Evolutionary conservation across 2,113 vertebrate genomes (phyloP), one percentile per base, ranked within the genome.

Genomic region (Melanostigma gelatinosum): DNA sequence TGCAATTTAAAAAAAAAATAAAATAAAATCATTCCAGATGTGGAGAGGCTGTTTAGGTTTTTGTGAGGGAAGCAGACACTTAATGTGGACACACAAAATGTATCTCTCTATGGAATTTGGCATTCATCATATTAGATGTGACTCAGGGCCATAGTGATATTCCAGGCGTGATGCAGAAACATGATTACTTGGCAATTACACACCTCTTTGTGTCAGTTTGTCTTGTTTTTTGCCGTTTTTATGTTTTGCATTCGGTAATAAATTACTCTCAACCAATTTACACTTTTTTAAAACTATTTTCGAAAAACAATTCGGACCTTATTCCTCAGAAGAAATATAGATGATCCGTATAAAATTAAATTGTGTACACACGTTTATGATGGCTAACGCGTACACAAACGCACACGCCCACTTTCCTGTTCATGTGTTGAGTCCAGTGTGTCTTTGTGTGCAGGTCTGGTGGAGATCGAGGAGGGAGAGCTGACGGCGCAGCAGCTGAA

Each of bases 401-500:
- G n/a, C 38, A 48, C 50, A 46, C 55, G 24, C 24, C 27, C 16
- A 29, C 29, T 29, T 50, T 22, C 48, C 48, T 22, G 18, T 50
- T 50, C 20, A 16, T 29, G 8, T 54, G 5, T 66, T 71, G 15
- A 69, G 4, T n/a, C 22, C 16, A n/a, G 6, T 65, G 60, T 55
- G 0, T 74, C 0, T 18, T 24, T 42, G 58, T 22, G n/a, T 79
- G 16, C 91, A 99, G 98, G 97, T 86, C 92, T 99, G 65, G 97
- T 99, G 85, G 98, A 99, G 84, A 96, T 99, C 50, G 97, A 99
- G 84, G 97, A 99, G 90, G 97, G 98, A 0, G 96, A 98, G 76
- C 95, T 99, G 76, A 94, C 94, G 0, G 97, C 95, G 34, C 96
- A 97, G 86, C 95, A 95, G 88, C 89, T 97, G 77, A 94, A 94